Conservation (phyloP, 2,888 invertebrate genomes). For the Folsomia candida region DNA sequence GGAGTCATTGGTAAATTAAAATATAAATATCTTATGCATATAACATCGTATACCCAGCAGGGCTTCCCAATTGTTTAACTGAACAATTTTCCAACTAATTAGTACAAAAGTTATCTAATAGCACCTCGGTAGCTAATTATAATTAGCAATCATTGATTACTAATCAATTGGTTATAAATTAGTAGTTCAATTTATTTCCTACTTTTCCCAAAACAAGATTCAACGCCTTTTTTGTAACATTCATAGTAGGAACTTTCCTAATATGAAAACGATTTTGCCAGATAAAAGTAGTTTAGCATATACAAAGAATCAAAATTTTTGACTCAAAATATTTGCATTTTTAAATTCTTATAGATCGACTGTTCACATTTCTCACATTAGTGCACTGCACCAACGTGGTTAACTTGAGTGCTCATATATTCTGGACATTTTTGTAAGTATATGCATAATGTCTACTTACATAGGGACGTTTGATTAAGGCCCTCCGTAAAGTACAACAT, state of each 20-base stretch:
- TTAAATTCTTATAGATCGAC: background rate
- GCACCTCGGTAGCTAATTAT: no score
- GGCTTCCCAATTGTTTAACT: no score
- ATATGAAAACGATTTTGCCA: background rate
- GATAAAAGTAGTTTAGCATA: no score
- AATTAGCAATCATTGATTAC: no score
- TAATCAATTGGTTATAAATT: no score
- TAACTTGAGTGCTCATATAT: background rate
- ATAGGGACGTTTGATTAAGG: no score
- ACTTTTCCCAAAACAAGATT: background rate
- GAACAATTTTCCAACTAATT: no score
- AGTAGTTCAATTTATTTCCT: background rate
- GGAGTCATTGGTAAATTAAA: background rate
- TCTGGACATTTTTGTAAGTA: background rate
- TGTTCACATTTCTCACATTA: background rate
- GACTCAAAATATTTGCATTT: no score
- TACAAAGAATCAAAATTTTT: no score
- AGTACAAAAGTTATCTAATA: no score
- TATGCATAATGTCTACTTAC: slow-evolving; percentile 1
- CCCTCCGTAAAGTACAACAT: no score
- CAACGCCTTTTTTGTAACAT: background rate
- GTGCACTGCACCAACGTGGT: background rate
- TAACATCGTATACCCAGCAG: no score
- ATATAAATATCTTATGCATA: background rate
- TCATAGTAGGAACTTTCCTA: background rate